phyloP scores from a whole-genome alignment of 1,140 invertebrate species.

The Caenorhabditis brenneri region DNA sequence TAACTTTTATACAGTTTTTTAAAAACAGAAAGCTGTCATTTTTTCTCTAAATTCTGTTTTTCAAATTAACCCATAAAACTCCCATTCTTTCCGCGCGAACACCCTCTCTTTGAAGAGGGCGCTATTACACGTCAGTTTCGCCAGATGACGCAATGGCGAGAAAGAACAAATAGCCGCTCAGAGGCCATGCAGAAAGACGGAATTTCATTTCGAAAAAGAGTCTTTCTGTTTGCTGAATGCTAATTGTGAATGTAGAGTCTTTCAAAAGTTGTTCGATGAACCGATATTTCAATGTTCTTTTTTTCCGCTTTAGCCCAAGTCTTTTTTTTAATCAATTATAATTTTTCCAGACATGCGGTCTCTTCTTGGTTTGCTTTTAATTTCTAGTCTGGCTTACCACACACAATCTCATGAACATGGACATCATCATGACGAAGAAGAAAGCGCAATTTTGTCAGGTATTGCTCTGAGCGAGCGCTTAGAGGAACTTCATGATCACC shows the following conservation, averaged over 20 bases:
- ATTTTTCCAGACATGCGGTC: neutral
- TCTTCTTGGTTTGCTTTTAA: neutral
- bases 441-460: conserved; percentile 66
- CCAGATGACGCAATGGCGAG: conserved; percentile 24
- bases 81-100: neutral
- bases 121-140: conserved; percentile 31
- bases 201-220: neutral
- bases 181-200: conserved; percentile 37
- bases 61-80: too few species aligned
- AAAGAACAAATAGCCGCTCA: conserved; percentile 58
- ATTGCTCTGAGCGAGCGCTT: neutral
- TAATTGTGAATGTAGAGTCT: too few species aligned
- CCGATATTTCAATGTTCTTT: neutral
- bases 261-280: neutral
- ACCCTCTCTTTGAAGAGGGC: neutral
- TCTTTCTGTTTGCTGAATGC: neutral
- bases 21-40: too few species aligned
- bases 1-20: too few species aligned
- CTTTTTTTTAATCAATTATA: neutral
- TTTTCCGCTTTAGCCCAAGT: neutral
- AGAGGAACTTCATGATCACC: conserved; percentile 55
- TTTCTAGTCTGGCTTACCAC: too few species aligned
- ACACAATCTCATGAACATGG: neutral
- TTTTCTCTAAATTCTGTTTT: too few species aligned
- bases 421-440: conserved; percentile 31